phyloP scores from a whole-genome alignment of 1,140 invertebrate genomes.

The Sweltsa coloradensis region DNA sequence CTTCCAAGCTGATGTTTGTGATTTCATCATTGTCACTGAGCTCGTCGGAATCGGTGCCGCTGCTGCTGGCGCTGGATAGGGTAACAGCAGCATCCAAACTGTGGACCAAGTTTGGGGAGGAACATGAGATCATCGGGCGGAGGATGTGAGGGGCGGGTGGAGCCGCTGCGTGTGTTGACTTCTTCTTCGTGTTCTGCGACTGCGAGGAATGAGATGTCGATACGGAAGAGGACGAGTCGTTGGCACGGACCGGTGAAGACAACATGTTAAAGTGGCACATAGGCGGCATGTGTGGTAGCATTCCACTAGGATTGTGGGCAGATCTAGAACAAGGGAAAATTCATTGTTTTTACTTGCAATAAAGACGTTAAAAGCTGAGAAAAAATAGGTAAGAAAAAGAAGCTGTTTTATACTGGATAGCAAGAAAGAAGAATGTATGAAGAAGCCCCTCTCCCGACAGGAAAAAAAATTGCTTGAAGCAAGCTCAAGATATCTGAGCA shows the following conservation, averaged over 20 bases:
- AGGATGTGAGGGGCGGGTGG: conserved; percentile 12
- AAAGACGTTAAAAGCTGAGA: too few relatives aligned
- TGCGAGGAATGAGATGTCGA: conserved; percentile 1
- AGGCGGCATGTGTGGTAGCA: too few relatives aligned
- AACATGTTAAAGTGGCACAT: not conserved
- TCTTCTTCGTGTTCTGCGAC: not conserved
- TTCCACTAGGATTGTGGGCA: too few relatives aligned
- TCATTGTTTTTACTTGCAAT: too few relatives aligned
- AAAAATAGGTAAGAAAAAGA: too few relatives aligned
- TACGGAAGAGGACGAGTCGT: conserved; percentile 2
- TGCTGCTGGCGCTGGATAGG: conserved; percentile 35
- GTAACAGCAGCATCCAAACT: conserved; percentile 21
- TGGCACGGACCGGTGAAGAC: not conserved
- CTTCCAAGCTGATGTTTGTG: conserved; percentile 29
- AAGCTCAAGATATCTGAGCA: too few relatives aligned
- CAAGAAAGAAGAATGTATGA: too few relatives aligned
- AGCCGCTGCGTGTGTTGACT: not conserved
- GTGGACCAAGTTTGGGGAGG: conserved; percentile 28
- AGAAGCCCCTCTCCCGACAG: too few relatives aligned
- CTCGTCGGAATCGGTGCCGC: conserved; percentile 34
- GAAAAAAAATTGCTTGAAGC: too few relatives aligned
- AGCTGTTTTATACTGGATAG: too few relatives aligned
- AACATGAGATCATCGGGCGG: conserved; percentile 24
- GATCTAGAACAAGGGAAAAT: too few relatives aligned
- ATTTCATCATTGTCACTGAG: conserved; percentile 40